Evolutionary conservation across 1,140 invertebrate genomes (phyloP).

Genomic region (Latrodectus geometricus): DNA sequence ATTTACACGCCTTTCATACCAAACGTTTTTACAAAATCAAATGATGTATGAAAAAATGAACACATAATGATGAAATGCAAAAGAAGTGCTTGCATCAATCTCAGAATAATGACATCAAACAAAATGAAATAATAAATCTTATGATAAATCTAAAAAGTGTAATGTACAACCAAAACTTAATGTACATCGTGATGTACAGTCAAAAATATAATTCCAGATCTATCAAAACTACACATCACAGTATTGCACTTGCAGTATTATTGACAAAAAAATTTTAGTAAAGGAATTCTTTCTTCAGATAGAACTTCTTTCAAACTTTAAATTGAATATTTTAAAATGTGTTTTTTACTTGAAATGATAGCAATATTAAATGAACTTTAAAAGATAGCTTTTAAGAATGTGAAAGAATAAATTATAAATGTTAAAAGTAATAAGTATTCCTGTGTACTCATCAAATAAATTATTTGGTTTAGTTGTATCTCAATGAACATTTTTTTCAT

Average conservation of each 20-base stretch:
- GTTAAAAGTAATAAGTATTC: too few species aligned
- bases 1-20: slow-evolving; percentile 53
- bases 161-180: slow-evolving; percentile 26
- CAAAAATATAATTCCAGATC: slow-evolving; percentile 50
- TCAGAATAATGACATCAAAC: slow-evolving; percentile 5
- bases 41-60: slow-evolving; percentile 50
- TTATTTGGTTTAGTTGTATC: too few species aligned
- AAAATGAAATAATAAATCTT: slow-evolving; percentile 9
- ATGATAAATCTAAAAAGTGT: slow-evolving; percentile 19
- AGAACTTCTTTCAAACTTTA: too few species aligned
- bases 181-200: background rate
- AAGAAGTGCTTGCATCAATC: slow-evolving; percentile 4
- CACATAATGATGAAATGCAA: slow-evolving; percentile 49
- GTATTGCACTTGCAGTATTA: slow-evolving; percentile 43
- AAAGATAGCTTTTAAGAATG: too few species aligned
- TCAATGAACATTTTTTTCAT: too few species aligned
- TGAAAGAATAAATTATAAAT: too few species aligned
- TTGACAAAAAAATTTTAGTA: too few species aligned
- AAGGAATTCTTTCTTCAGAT: too few species aligned
- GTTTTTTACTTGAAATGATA: too few species aligned
- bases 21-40: slow-evolving; percentile 53
- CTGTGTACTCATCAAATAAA: too few species aligned
- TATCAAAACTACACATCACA: slow-evolving; percentile 56
- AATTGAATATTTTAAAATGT: too few species aligned
- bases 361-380: too few species aligned